Evolutionary conservation across 2,797 vertebrate species (phyloP).

Genomic region (Sebastes kiyomatsui): DNA sequence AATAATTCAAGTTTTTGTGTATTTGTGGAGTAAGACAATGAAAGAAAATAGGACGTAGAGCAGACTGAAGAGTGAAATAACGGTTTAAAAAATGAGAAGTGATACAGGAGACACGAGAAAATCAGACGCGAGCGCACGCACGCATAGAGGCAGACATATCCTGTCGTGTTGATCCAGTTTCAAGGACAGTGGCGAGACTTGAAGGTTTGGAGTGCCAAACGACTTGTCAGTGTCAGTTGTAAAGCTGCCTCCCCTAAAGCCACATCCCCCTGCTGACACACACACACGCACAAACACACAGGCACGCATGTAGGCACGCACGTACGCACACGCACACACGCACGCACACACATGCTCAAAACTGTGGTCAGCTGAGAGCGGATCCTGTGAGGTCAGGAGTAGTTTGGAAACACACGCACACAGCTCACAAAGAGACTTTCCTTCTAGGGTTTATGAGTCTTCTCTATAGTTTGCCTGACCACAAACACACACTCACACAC

Average conservation of each 20-base stretch:
- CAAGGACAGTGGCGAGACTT: conserved; percentile 77
- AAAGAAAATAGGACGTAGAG: conserved; percentile 21
- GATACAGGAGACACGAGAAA: conserved; percentile 60
- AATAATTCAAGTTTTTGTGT: conserved; percentile 37
- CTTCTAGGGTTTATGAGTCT: conserved; percentile 75
- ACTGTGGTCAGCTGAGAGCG: conserved; percentile 77
- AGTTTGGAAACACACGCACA: conserved; percentile 73
- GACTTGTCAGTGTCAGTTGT: conserved; percentile 77
- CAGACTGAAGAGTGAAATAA: conserved; percentile 48
- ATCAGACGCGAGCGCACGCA: neutral
- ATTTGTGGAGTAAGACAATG: conserved; percentile 39
- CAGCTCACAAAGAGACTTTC: conserved; percentile 74
- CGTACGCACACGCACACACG: conserved; percentile 2
- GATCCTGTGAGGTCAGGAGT: conserved; percentile 78
- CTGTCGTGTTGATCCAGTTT: conserved; percentile 76
- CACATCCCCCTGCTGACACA: conserved; percentile 61
- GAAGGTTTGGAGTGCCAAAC: conserved; percentile 69
- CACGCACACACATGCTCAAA: conserved; percentile 11
- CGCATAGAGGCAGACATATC: conserved; percentile 66
- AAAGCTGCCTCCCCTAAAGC: conserved; percentile 76
- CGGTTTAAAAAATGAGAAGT: conserved; percentile 35
- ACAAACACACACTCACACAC: conserved; percentile 56
- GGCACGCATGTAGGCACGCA: conserved; percentile 2
- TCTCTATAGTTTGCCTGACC: conserved; percentile 72
- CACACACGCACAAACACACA: conserved; percentile 15